Conservation (phyloP, 1,140 invertebrate species). For the Monomorium pharaonis region DNA sequence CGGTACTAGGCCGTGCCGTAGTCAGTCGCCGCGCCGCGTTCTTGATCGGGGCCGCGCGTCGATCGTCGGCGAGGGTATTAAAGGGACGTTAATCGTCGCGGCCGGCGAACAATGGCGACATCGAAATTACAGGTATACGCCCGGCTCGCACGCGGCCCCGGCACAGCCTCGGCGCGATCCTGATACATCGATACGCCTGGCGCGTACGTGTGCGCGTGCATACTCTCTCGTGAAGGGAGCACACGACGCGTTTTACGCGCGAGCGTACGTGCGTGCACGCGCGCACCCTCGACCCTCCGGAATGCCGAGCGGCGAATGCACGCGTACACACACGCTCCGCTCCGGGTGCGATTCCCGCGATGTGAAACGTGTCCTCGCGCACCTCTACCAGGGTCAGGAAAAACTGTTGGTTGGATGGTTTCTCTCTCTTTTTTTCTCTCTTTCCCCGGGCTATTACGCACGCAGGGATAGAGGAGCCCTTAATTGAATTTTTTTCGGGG, state of each 20-base stretch:
- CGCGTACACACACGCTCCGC: constrained; percentile 42
- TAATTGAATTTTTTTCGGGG: constrained; percentile 34
- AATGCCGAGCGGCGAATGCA: constrained; percentile 58
- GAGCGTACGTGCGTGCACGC: constrained; percentile 50
- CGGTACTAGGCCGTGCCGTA: constrained; percentile 20
- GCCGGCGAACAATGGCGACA: constrained; percentile 73
- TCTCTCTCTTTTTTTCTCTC: neutral
- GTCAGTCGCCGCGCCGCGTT: constrained; percentile 56
- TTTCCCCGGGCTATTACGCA: neutral
- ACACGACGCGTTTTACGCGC: constrained; percentile 61
- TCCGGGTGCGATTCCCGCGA: constrained; percentile 46
- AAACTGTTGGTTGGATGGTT: neutral
- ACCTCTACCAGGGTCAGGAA: constrained; percentile 31
- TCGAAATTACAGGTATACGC: constrained; percentile 74
- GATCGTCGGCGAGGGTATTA: constrained; percentile 72
- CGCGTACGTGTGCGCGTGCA: constrained; percentile 25
- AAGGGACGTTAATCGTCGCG: constrained; percentile 74
- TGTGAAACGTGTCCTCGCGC: constrained; percentile 63
- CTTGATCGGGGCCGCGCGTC: constrained; percentile 65
- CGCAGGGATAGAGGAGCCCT: neutral
- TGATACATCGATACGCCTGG: constrained; percentile 28
- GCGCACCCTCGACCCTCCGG: constrained; percentile 37
- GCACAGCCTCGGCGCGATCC: constrained; percentile 13
- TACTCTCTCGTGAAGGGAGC: constrained; percentile 28
- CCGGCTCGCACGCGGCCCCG: constrained; percentile 37